phyloP scores from a whole-genome alignment of 92 coral and sea anemone species.

The Paramuricea clavata region DNA sequence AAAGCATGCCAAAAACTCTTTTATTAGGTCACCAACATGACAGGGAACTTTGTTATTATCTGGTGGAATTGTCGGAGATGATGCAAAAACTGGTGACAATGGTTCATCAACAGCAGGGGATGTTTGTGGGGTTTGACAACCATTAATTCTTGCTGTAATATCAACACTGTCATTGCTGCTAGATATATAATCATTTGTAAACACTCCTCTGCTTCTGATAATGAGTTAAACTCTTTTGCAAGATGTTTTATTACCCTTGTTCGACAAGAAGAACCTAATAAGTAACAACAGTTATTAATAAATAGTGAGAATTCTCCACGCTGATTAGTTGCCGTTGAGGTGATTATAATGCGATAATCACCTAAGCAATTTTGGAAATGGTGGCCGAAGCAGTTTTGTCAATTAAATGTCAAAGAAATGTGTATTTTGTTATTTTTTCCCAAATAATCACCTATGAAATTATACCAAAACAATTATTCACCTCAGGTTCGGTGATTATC shows the following conservation, averaged over 20 bases:
- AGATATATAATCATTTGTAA: conserved; percentile 37
- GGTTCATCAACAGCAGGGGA: background rate
- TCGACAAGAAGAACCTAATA: conserved; percentile 66
- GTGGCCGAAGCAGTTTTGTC: too few relatives aligned
- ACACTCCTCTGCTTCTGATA: conserved; percentile 69
- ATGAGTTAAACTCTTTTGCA: conserved; percentile 22
- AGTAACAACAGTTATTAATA: background rate
- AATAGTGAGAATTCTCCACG: background rate
- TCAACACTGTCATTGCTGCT: background rate
- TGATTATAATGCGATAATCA: too few relatives aligned
- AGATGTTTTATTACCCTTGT: conserved; percentile 64
- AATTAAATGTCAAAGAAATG: too few relatives aligned
- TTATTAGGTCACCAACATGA: conserved; percentile 55
- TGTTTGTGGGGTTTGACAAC: background rate
- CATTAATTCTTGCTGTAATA: background rate
- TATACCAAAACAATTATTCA: too few relatives aligned
- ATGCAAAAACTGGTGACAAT: conserved; percentile 61
- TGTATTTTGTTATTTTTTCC: too few relatives aligned
- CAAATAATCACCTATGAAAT: too few relatives aligned
- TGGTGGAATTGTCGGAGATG: conserved; percentile 49
- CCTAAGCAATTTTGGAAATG: too few relatives aligned
- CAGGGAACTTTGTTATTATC: background rate
- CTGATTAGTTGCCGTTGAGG: too few relatives aligned
- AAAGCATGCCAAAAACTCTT: conserved; percentile 14
- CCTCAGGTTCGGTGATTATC: too few relatives aligned